These are phyloP conservation scores for Lethrus apterus DNA, from an alignment of 1,140 invertebrate species.

Conservation along the genomic window DNA sequence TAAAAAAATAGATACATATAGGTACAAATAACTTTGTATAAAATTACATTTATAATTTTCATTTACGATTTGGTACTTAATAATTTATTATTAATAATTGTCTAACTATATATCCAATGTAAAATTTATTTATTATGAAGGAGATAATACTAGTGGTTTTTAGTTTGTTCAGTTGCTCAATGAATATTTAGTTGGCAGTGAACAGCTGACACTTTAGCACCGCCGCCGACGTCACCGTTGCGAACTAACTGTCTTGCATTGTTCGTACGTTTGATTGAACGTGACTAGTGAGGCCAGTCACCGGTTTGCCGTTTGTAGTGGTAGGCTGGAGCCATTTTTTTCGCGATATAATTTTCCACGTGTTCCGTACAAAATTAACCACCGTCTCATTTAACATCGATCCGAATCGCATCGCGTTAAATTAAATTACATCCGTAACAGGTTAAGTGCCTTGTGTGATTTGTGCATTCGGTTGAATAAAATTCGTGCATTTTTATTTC, in stretches of 20 bases:
- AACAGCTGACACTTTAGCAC: conserved; percentile 19
- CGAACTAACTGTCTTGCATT: not conserved
- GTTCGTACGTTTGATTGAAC: too few relatives aligned
- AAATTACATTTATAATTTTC: not conserved
- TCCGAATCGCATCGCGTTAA: too few relatives aligned
- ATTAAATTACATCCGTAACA: too few relatives aligned
- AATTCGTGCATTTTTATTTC: not conserved
- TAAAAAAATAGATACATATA: not conserved
- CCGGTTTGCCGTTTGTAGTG: conserved; percentile 21
- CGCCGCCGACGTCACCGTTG: not conserved
- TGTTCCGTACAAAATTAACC: too few relatives aligned
- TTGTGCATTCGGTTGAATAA: not conserved
- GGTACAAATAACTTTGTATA: not conserved
- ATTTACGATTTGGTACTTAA: too few relatives aligned
- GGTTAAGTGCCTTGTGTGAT: not conserved
- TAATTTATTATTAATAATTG: too few relatives aligned
- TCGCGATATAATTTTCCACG: conserved; percentile 1
- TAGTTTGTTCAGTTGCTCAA: not conserved
- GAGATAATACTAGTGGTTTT: too few relatives aligned
- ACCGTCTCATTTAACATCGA: too few relatives aligned
- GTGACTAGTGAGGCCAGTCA: too few relatives aligned
- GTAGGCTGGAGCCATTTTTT: conserved; percentile 1
- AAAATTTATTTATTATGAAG: too few relatives aligned
- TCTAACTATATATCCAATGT: too few relatives aligned
- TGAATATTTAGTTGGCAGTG: conserved; percentile 17